Conservation (phyloP, 2,888 invertebrate species). For the Artemia sp. region DNA sequence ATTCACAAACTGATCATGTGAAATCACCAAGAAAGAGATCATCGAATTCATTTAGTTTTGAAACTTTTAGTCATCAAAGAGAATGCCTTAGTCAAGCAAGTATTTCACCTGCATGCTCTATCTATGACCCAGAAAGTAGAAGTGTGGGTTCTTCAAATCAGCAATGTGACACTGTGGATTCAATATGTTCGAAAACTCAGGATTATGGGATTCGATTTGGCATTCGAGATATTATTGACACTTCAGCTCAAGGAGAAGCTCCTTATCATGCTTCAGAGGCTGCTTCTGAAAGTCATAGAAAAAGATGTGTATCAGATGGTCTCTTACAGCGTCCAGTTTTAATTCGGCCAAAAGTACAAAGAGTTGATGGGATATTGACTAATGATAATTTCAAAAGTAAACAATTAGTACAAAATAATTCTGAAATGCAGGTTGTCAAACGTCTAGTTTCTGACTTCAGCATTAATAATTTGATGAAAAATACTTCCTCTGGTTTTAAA, state of each 20-base stretch:
- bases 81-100: not conserved
- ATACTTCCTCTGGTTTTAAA: not conserved
- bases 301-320: slow-evolving; percentile 7
- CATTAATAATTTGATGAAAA: not conserved
- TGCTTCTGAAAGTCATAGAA: slow-evolving; percentile 5
- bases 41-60: slow-evolving; percentile 4
- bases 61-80: not conserved
- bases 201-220: not conserved
- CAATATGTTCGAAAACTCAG: not conserved
- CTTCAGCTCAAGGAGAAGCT: not conserved
- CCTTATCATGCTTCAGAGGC: not conserved
- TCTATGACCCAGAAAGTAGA: not conserved
- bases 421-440: not conserved
- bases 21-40: slow-evolving; percentile 7
- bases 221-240: not conserved
- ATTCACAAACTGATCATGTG: not conserved
- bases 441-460: not conserved
- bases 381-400: not conserved
- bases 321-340: not conserved
- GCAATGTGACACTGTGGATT: slow-evolving; percentile 3
- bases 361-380: not conserved
- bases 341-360: not conserved
- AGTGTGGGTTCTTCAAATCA: not conserved
- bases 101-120: not conserved
- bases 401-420: not conserved